Conservation (phyloP, 1,140 invertebrate species). For the Drosophila nigromelanica region DNA sequence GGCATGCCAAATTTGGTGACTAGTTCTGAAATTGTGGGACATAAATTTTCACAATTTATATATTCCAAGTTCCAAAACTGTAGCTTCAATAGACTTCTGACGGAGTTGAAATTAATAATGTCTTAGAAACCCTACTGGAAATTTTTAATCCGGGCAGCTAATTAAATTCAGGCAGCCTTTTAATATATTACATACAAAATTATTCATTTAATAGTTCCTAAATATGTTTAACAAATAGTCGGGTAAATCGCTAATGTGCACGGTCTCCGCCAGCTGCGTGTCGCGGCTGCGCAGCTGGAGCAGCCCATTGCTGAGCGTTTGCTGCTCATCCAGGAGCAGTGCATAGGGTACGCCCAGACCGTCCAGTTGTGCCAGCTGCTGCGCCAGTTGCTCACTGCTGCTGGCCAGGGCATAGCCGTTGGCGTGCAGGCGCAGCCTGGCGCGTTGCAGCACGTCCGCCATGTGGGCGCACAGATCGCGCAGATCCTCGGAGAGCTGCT, state of each 20-base stretch:
- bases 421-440: slow-evolving; percentile 81
- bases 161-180: no score
- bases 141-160: no score
- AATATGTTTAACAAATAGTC: slow-evolving; percentile 82
- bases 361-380: slow-evolving; percentile 79
- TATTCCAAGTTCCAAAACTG: no score
- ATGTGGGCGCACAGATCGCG: slow-evolving; percentile 85
- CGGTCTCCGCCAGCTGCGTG: slow-evolving; percentile 86
- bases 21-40: no score
- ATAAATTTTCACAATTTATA: no score
- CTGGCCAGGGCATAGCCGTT: slow-evolving; percentile 24
- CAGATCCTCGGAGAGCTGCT: slow-evolving; percentile 52
- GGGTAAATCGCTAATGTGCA: slow-evolving; percentile 80
- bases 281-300: slow-evolving; percentile 88
- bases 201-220: slow-evolving; percentile 35
- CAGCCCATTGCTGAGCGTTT: slow-evolving; percentile 89
- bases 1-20: no score
- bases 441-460: slow-evolving; percentile 84
- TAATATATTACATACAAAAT: no score
- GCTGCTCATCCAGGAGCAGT: slow-evolving; percentile 86
- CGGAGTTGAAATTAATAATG: no score
- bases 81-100: no score
- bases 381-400: slow-evolving; percentile 4
- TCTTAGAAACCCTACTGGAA: no score
- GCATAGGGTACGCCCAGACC: slow-evolving; percentile 84